These are phyloP conservation scores for Alcedo atthis DNA, from an alignment of 2,797 vertebrate genomes.

Conservation along the genomic window DNA sequence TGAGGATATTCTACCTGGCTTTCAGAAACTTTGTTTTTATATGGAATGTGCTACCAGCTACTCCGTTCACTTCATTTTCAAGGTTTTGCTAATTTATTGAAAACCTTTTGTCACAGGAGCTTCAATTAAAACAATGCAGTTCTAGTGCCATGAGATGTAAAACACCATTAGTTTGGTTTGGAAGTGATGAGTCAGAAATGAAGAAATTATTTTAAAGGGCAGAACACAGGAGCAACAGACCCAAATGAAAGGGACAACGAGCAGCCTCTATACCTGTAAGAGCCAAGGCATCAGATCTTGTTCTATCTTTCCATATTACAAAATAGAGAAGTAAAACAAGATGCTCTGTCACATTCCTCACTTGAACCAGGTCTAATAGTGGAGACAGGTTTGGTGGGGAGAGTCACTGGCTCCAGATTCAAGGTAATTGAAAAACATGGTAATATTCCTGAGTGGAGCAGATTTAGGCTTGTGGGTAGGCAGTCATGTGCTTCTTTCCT, in stretches of 20 bases:
- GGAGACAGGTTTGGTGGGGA: not conserved
- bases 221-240: not conserved
- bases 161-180: not conserved
- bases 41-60: not conserved
- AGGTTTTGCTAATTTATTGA: constrained; percentile 26
- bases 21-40: not conserved
- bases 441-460: not conserved
- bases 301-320: not conserved
- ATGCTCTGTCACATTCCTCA: not conserved
- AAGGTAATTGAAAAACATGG: not conserved
- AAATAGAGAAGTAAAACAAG: not conserved
- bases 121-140: constrained; percentile 38
- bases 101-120: constrained; percentile 18
- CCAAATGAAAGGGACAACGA: not conserved
- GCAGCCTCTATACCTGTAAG: not conserved
- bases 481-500: not conserved
- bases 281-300: not conserved
- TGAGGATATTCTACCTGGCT: not conserved
- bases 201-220: not conserved
- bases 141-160: not conserved
- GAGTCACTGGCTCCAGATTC: not conserved
- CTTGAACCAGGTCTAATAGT: not conserved
- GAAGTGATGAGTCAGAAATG: constrained; percentile 7
- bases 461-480: not conserved
- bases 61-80: constrained; percentile 6